A percentile compares a stretch with the other conserved stretches of the same genome.
These are phyloP conservation scores for Orthosia gracilis DNA, from an alignment of 2,888 invertebrate species.

Conservation along the genomic window DNA sequence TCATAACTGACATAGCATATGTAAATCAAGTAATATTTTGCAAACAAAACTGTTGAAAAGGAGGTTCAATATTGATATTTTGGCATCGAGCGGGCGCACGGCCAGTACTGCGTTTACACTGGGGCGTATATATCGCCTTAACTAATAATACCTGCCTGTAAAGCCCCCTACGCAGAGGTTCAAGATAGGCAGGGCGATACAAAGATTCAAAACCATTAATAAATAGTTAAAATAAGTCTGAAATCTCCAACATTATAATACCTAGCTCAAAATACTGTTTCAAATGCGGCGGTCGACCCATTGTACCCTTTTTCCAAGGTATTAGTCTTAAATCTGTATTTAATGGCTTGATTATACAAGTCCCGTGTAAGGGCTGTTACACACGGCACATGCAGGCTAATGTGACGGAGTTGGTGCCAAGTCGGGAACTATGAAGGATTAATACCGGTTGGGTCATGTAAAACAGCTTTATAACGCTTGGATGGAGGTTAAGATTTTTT, in stretches of 20 bases:
- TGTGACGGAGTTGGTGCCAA: slow-evolving; percentile 14
- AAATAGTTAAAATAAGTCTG: too few species aligned
- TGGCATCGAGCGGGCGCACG: too few species aligned
- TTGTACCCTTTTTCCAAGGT: slow-evolving; percentile 25
- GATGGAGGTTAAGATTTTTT: neutral
- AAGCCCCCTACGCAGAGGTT: too few species aligned
- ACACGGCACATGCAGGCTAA: slow-evolving; percentile 24
- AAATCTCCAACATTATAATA: neutral
- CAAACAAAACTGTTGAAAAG: too few species aligned
- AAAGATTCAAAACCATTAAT: too few species aligned
- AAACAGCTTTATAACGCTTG: slow-evolving; percentile 18
- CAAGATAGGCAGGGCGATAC: too few species aligned
- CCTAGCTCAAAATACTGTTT: neutral
- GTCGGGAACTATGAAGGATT: slow-evolving; percentile 3
- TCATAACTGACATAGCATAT: too few species aligned
- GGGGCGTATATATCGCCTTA: too few species aligned
- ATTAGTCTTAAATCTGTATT: slow-evolving; percentile 46
- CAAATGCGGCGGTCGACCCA: neutral
- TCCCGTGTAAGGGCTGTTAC: slow-evolving; percentile 6
- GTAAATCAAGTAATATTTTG: too few species aligned
- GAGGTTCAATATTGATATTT: too few species aligned
- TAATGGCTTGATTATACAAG: slow-evolving; percentile 50
- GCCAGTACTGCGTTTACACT: too few species aligned
- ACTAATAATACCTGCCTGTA: too few species aligned
- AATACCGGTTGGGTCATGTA: slow-evolving; percentile 11